Conservation (phyloP, 2,113 vertebrate species). For the Calyptomena viridis region DNA sequence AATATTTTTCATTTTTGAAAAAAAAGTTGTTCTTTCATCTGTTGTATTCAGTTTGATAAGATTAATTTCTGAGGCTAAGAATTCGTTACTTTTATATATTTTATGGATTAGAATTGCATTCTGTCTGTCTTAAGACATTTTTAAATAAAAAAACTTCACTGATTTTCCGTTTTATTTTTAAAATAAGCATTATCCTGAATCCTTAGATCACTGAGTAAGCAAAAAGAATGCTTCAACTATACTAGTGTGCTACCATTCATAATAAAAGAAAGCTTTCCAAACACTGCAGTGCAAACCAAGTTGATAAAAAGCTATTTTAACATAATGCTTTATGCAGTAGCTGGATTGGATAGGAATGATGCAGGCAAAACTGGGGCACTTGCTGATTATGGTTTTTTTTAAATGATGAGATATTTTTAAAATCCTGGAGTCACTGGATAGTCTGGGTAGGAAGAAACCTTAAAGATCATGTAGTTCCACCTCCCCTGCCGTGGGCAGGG, state of each 20-base stretch:
- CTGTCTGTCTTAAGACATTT: neutral
- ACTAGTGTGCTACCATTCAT: neutral
- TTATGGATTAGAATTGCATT: neutral
- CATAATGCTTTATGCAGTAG: neutral
- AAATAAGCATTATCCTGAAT: neutral
- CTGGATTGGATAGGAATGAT: neutral
- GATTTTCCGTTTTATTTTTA: neutral
- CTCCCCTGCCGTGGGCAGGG: neutral
- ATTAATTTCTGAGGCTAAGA: neutral
- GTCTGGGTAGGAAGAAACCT: neutral
- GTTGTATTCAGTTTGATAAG: neutral
- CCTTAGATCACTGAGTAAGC: neutral
- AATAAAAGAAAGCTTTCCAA: neutral
- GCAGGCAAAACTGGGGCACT: neutral
- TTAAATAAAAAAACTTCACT: neutral
- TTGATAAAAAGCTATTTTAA: neutral
- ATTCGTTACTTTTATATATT: neutral
- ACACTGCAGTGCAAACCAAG: neutral
- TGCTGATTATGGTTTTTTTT: neutral
- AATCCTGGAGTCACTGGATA: neutral
- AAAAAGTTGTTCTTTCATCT: neutral
- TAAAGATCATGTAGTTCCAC: neutral
- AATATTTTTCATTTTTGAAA: neutral
- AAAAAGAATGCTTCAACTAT: neutral
- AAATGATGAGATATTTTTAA: neutral